Base-by-base conservation (phyloP, 2,888 invertebrate genomes). In the Tenthredo mesomela region DNA sequence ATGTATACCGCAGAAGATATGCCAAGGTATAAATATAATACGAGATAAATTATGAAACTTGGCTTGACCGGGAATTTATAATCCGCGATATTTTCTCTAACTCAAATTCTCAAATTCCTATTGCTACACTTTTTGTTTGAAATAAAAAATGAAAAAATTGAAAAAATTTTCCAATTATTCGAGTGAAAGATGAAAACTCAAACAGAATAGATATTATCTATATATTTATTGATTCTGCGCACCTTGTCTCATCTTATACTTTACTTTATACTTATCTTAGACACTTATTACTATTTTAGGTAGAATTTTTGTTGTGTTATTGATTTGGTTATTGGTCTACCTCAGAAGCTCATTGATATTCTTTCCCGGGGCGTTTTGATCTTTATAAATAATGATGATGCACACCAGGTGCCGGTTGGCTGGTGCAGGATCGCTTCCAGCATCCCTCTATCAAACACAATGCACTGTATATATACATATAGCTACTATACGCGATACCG, bases 341-440 rank as follows among this genome's bases (percentile, higher is more conserved):
- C 85, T 75, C 71, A 73, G 85, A 73, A 82, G 85, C 85, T 85
- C 82, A 85, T 85, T 85, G 85, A 83, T 85, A 85, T 85, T 85
- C 85, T 84, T 71, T 29, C 40, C 85, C 85, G 47, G 85, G 85
- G 85, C 85, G 71, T 82, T 58, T 80, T 82, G 73, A 85, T 83
- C 82, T 73, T 85, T 75, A 83, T 85, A 85, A 85, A 83, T 85
- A 85, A 85, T 83, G 85, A 85, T 70, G 85, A 85, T 85, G 65
- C 85, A 83, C 75, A 83, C 85, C 85, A 85, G 85, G 85, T 85
- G 85, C 85, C 83, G 83, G 73, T 75, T 73, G 67, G 70, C 40
- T 61, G 80, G 67, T 18, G 82, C 4, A 43, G 84, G 78, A 84
- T 67, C 82, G 84, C 84, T 85, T 80, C 43, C 84, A 84, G 84